Evolutionary conservation across 2,113 vertebrate species (phyloP).

Genomic region (Equus przewalskii): DNA sequence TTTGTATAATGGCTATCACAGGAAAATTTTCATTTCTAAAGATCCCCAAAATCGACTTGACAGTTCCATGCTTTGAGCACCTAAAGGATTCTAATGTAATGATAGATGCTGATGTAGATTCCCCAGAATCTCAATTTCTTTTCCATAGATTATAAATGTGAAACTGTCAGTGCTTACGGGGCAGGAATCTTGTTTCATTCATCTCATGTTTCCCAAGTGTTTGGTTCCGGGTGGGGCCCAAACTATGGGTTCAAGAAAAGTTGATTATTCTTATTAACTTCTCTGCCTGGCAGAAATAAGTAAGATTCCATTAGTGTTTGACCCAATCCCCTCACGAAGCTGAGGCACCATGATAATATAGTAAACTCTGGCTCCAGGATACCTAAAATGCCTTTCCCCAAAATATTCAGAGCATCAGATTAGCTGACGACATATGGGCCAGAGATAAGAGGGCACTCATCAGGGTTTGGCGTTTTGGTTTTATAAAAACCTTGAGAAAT

Average conservation of each 20-base stretch:
- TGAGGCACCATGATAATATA: background rate
- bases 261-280: conserved; percentile 16
- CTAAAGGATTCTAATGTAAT: background rate
- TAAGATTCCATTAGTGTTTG: background rate
- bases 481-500: conserved; percentile 81
- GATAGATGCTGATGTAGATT: background rate
- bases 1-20: background rate
- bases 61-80: background rate
- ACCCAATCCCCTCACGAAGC: background rate
- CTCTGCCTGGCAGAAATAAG: background rate
- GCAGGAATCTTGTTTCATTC: background rate
- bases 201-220: background rate
- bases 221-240: background rate
- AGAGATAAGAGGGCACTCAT: conserved; percentile 76
- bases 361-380: background rate
- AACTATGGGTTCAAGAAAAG: background rate
- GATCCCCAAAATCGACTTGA: background rate
- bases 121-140: background rate
- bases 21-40: conserved; percentile 1
- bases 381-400: background rate
- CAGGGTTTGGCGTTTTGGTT: conserved; percentile 72
- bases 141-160: background rate
- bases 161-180: background rate
- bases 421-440: conserved; percentile 24
- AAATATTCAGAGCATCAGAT: conserved; percentile 65